Evolutionary conservation across 2,888 invertebrate species (phyloP).

Genomic region (Cheilosia variabilis): DNA sequence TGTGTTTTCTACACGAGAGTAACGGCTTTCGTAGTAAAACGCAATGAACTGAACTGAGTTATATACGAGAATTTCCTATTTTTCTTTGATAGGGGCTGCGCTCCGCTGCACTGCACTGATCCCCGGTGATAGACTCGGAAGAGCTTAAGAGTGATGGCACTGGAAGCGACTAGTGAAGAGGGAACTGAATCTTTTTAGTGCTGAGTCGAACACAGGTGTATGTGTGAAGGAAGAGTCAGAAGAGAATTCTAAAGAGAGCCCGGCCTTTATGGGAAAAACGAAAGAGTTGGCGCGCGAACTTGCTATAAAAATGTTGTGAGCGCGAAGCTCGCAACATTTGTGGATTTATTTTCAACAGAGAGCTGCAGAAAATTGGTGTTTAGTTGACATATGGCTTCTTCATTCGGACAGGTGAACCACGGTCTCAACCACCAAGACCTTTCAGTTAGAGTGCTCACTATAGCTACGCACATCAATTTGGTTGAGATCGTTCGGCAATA

Average conservation of each 20-base stretch:
- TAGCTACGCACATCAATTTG: too few species aligned
- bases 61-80: slow-evolving; percentile 51
- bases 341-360: too few species aligned
- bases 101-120: slow-evolving; percentile 12
- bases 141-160: background rate
- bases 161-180: background rate
- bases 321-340: background rate
- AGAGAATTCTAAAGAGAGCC: slow-evolving; percentile 16
- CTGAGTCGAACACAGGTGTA: background rate
- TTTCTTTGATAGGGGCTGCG: slow-evolving; percentile 55
- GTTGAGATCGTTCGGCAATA: too few species aligned
- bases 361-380: too few species aligned
- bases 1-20: slow-evolving; percentile 31
- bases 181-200: background rate
- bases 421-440: too few species aligned
- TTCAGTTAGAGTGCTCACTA: too few species aligned
- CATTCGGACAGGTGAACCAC: too few species aligned
- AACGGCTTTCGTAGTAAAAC: slow-evolving; percentile 72
- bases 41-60: slow-evolving; percentile 2
- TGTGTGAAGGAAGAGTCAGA: slow-evolving; percentile 3
- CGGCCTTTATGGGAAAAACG: slow-evolving; percentile 1
- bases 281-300: slow-evolving; percentile 46
- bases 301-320: slow-evolving; percentile 9
- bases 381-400: too few species aligned
- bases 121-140: background rate